Base-by-base conservation (phyloP, 2,888 invertebrate genomes). In the Cephus spinipes region DNA sequence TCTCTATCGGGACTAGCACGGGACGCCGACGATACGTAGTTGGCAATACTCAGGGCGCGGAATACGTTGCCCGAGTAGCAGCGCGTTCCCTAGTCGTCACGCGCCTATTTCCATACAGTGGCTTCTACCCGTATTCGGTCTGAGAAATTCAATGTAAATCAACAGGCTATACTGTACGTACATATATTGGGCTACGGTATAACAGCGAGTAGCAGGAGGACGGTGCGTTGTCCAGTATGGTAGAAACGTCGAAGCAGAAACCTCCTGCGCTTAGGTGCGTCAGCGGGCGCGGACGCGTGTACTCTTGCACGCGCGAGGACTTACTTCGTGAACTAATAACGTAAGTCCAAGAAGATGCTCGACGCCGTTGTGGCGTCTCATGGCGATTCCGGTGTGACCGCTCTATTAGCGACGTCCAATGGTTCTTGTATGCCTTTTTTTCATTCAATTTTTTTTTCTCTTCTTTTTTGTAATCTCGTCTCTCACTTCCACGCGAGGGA, bases 1-100 rank as follows among this genome's bases (percentile, higher is more conserved):
- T 86, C 84, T 87, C 83, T 77, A 86, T 85, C 81, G 80, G 55
- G 77, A 80, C 71, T 73, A 71, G 78, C 74, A 71, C 75, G 71
- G 69, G 80, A 79, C 55, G 76, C 73, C 79, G 74, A 35, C 78
- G 76, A 80, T 40, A 74, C 73, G 74, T 73, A 76, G 78, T 79
- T 32, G 55, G 55, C 55, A 55, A 55, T 55, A 23, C 55, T 55
- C 55, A 55, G 55, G 55, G 23, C 55, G 55, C 55, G 55, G 55
- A 23, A 55, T 55, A 55, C 23, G 55, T 55, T 55, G 55, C 2
- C 23, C 23, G 55, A 23, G 23, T 55, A 55, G 55, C 55, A 55
- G 23, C 30, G 23, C 71, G 71, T 33, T 30, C 71, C 71, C 33
- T 71, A 30, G 31, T 33, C 33, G 71, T 71, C 71, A 71, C 71